These are phyloP conservation scores for Trissonchulus latispiculum DNA, from an alignment of 2,888 invertebrate genomes.

Conservation along the genomic window DNA sequence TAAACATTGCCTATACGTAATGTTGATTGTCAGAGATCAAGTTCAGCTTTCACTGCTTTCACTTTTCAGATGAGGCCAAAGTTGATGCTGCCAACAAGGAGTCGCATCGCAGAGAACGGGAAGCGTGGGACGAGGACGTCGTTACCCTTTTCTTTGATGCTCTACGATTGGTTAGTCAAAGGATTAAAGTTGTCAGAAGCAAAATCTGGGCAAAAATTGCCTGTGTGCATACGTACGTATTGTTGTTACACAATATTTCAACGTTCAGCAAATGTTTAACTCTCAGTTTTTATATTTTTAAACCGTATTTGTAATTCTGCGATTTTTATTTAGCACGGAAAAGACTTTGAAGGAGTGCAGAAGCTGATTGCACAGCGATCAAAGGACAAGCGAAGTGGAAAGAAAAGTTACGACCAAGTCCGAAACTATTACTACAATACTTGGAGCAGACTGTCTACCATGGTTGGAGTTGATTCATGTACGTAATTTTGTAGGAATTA, in stretches of 20 bases:
- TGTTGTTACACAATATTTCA: no score
- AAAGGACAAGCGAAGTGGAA: constrained; percentile 60
- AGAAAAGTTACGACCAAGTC: constrained; percentile 83
- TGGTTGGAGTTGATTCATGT: background rate
- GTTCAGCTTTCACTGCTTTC: no score
- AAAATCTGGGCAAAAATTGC: no score
- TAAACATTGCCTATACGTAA: background rate
- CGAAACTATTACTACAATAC: constrained; percentile 88
- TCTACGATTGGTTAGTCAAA: background rate
- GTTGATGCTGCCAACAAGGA: background rate
- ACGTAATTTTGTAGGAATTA: no score
- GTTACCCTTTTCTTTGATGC: background rate
- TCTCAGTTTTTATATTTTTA: no score
- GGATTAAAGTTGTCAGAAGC: no score
- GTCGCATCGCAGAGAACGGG: background rate
- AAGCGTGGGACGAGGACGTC: background rate
- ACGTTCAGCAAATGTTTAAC: no score
- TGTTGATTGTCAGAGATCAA: no score
- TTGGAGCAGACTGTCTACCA: constrained; percentile 72
- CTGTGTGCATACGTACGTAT: no score
- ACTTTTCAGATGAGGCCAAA: background rate
- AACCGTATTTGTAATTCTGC: no score
- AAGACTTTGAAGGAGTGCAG: constrained; percentile 85
- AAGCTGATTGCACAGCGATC: constrained; percentile 69
- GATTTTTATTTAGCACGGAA: constrained; percentile 59